Conservation (phyloP, 2,888 invertebrate species). For the Magallana nippona region DNA sequence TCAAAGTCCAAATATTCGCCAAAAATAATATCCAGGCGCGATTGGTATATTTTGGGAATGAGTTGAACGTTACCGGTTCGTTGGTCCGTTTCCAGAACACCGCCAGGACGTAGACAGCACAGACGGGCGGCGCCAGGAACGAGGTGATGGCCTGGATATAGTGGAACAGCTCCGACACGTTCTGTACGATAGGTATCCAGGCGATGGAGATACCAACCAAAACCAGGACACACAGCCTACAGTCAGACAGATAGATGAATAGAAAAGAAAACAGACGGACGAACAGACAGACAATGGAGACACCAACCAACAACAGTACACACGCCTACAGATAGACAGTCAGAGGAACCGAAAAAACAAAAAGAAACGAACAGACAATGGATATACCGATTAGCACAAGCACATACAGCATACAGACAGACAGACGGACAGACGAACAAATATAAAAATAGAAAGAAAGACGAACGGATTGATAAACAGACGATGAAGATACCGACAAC, state of each 20-base stretch:
- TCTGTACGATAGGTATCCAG: conserved; percentile 82
- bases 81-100: conserved; percentile 81
- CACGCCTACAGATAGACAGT: conserved; percentile 63
- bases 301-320: conserved; percentile 74
- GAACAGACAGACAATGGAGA: conserved; percentile 77
- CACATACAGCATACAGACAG: conserved; percentile 70
- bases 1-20: no score
- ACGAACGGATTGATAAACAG: conserved; percentile 80
- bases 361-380: conserved; percentile 82
- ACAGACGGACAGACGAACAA: not conserved
- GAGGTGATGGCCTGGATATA: conserved; percentile 83
- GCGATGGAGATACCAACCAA: conserved; percentile 76
- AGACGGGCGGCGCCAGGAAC: conserved; percentile 82
- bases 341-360: not conserved
- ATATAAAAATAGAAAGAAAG: no score
- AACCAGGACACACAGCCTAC: conserved; percentile 74
- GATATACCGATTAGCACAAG: conserved; percentile 75
- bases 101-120: conserved; percentile 82
- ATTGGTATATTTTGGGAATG: no score
- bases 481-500: conserved; percentile 75
- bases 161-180: conserved; percentile 81
- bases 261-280: no score
- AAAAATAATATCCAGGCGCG: no score
- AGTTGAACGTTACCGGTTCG: conserved; percentile 74
- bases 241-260: no score